Conservation (phyloP, 1,140 invertebrate species). For the Leptinotarsa texana region DNA sequence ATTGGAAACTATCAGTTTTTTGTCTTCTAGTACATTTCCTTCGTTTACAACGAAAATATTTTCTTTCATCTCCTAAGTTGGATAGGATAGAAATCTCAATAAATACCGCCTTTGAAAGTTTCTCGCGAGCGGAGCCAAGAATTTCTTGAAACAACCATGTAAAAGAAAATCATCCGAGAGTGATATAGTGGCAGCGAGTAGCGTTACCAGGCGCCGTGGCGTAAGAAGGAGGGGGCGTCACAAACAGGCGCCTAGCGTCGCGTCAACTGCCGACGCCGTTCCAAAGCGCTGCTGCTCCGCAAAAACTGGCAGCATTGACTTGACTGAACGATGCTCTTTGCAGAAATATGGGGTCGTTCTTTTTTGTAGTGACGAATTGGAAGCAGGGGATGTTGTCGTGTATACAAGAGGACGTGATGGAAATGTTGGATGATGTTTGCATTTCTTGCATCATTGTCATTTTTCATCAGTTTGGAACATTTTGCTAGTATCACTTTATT, state of each 20-base stretch:
- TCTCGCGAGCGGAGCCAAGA: background rate
- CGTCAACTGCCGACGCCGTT: slow-evolving; percentile 52
- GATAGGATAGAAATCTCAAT: too few species aligned
- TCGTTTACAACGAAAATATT: too few species aligned
- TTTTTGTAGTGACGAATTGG: background rate
- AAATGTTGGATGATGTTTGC: background rate
- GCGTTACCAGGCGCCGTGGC: slow-evolving; percentile 31
- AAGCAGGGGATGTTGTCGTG: background rate
- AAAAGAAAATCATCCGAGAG: slow-evolving; percentile 11
- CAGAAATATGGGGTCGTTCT: slow-evolving; percentile 9
- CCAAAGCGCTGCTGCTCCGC: slow-evolving; percentile 43
- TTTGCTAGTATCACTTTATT: too few species aligned
- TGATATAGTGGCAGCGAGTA: slow-evolving; percentile 25
- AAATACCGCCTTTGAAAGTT: background rate
- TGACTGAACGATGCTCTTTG: slow-evolving; percentile 29
- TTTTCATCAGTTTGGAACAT: too few species aligned
- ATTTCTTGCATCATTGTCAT: too few species aligned
- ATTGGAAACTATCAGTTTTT: too few species aligned
- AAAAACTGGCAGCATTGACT: slow-evolving; percentile 36
- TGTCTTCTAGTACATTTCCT: too few species aligned
- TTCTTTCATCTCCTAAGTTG: too few species aligned
- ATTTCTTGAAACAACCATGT: background rate
- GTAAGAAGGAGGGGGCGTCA: slow-evolving; percentile 46
- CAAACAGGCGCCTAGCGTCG: slow-evolving; percentile 51
- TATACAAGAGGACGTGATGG: background rate